Evolutionary conservation across 2,888 invertebrate genomes (phyloP), one percentile per base, ranked within the genome.

Genomic region (Bruchidius siliquastri): DNA sequence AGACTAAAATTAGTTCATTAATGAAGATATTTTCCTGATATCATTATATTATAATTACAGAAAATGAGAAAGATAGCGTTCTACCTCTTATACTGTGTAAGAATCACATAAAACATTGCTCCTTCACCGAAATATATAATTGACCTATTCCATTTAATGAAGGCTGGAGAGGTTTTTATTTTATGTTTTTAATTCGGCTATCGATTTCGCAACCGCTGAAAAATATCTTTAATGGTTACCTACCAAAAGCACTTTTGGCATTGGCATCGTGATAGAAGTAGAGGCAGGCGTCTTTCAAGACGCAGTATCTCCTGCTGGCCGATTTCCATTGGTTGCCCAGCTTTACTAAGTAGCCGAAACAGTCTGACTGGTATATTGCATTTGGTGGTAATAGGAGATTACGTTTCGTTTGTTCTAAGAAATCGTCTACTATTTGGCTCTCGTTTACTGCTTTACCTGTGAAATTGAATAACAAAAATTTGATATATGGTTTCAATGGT

Each of bases 291-390:
- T 97, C 97, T 86, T 97, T 98, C 70, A 98, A 90, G 66, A 98
- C 95, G 88, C 97, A 97, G 88, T 96, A 98, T 72, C 96, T 90
- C 82, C 94, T 92, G 76, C 94, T 94, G 97, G 97, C 98, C 21
- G 94, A 93, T 83, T 94, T 94, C 89, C 95, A 94, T 81, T 94
- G 93, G 75, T 92, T 93, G 72, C 94, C 93, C 77, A 97, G 89
- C 87, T 97, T 97, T 87, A 93, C 92, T 74, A 98, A 90, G 86
- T 94, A 95, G n/a, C 98, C 98, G 84, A 94, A 94, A 87, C 97
- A 98, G 84, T 98, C 97, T 0, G 97, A 95, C 75, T 93, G 89
- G 20, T 91, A 90, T 76, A 97, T 93, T 67, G 92, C 91, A 72
- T 91, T 91, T 0, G 95, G 94, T n/a, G 95, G 92, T 72, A 95